These are phyloP conservation scores for Platysteira castanea DNA, from an alignment of 2,113 vertebrate genomes.

Conservation along the genomic window DNA sequence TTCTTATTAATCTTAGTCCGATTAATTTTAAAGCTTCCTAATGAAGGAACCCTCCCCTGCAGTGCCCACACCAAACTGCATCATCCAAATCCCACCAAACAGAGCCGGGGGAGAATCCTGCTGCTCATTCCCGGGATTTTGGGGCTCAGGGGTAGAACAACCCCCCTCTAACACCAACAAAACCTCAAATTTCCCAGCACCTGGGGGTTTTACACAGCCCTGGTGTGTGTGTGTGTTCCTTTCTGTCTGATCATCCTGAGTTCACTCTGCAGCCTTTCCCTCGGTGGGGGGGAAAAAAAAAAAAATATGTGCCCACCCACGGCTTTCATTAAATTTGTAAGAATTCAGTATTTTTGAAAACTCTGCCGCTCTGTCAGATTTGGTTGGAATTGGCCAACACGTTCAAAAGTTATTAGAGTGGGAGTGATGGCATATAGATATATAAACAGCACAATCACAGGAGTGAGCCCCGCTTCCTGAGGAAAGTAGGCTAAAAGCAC, in stretches of 20 bases:
- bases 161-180: rapidly evolving
- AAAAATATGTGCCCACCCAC: slow-evolving; percentile 28
- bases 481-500: slow-evolving; percentile 57
- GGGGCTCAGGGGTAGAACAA: background rate
- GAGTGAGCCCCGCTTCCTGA: slow-evolving; percentile 55
- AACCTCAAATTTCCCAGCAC: background rate
- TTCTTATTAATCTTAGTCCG: background rate
- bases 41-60: background rate
- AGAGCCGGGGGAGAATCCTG: background rate
- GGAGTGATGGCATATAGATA: slow-evolving; percentile 62
- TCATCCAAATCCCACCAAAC: rapidly evolving
- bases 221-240: background rate
- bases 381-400: slow-evolving; percentile 65
- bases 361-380: slow-evolving; percentile 47
- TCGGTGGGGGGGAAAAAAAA: background rate
- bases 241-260: slow-evolving; percentile 6
- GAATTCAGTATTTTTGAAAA: slow-evolving; percentile 59
- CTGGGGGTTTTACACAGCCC: background rate
- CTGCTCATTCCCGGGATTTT: rapidly evolving
- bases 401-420: slow-evolving; percentile 67
- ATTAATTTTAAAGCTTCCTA: slow-evolving; percentile 1
- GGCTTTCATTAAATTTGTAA: slow-evolving; percentile 60
- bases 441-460: slow-evolving; percentile 62
- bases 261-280: slow-evolving; percentile 37
- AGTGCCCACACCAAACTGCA: background rate